Conservation (phyloP, 2,888 invertebrate genomes). For the Coenonympha glycerion region DNA sequence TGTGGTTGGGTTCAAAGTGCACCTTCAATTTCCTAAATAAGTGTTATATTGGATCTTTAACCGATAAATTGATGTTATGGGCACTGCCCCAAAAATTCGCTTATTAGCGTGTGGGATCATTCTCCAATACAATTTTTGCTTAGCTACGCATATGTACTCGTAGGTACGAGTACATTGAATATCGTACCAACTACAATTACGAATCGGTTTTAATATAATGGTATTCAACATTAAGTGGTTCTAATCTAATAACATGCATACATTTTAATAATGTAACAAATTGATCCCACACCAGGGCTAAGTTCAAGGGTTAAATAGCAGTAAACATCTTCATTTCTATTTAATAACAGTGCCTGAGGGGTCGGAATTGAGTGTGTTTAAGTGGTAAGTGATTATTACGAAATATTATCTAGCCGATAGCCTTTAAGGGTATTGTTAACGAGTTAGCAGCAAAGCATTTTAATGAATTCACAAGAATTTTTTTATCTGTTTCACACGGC, state of each 20-base stretch:
- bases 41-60: background rate
- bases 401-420: slow-evolving; percentile 23
- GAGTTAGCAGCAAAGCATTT: slow-evolving; percentile 33
- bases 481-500: slow-evolving; percentile 49
- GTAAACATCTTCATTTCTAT: slow-evolving; percentile 64
- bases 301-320: slow-evolving; percentile 66
- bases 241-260: slow-evolving; percentile 16
- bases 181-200: background rate
- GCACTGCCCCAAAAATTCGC: too few relatives aligned
- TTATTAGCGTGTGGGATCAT: too few relatives aligned
- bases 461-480: slow-evolving; percentile 37
- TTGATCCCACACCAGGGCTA: slow-evolving; percentile 33
- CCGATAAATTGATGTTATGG: too few relatives aligned
- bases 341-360: slow-evolving; percentile 54
- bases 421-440: slow-evolving; percentile 24
- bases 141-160: too few relatives aligned
- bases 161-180: background rate
- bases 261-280: slow-evolving; percentile 27
- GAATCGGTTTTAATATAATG: background rate
- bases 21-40: slow-evolving; percentile 22
- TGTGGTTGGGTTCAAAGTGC: slow-evolving; percentile 40
- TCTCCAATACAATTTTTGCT: too few relatives aligned
- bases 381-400: slow-evolving; percentile 33
- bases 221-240: background rate
- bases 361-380: slow-evolving; percentile 40